Evolutionary conservation across 2,888 invertebrate genomes (phyloP), one percentile per base, ranked within the genome.

Genomic region (Dynastes grantii): DNA sequence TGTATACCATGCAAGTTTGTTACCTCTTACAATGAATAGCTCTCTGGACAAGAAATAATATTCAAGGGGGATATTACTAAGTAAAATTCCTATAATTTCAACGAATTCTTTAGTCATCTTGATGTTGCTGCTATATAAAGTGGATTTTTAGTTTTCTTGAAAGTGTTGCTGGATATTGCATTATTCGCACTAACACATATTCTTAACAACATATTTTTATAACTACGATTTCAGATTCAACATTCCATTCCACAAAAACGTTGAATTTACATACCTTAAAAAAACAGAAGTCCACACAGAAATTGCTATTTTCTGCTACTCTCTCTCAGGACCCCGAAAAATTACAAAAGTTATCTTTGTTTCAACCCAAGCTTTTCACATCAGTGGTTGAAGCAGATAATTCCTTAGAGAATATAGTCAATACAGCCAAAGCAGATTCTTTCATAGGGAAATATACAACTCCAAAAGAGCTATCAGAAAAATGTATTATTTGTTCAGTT

Each of bases 241-340:
- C 55, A 55, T 45, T 76, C 8, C 78, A 80, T 13, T 61, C 83
- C 4, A 76, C 82, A 6, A 87, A 82, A 82, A 80, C 86, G 16
- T 80, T 88, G 22, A 88, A 88, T 81, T 80, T 87, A 55, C 80
- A 82, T 9, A 80, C 84, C 5, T 78, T 87, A 78, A 89, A 90
- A 79, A 84, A 83, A 55, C 83, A 81, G 9, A 82, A 85, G 77
- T 85, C 86, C 0, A 89, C 90, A 75, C 98, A 98, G 84, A 98
- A 98, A 88, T 90, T 99, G 67, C 90, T 99, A 1, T 97, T 99
- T 86, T 99, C 99, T n/a, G 99, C 99, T 4, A 99, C 99, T 1
- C 89, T 99, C 16, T 96, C 98, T 0, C 97, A 97, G 87, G 98
- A 99, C 90, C 98, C 99, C 0, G 98, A 99, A 89, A 97, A 97